Percentiles rank a stretch among this genome's conserved stretches.
Evolutionary conservation across 2,888 invertebrate species (phyloP).

Genomic region (Plagodis pulveraria): DNA sequence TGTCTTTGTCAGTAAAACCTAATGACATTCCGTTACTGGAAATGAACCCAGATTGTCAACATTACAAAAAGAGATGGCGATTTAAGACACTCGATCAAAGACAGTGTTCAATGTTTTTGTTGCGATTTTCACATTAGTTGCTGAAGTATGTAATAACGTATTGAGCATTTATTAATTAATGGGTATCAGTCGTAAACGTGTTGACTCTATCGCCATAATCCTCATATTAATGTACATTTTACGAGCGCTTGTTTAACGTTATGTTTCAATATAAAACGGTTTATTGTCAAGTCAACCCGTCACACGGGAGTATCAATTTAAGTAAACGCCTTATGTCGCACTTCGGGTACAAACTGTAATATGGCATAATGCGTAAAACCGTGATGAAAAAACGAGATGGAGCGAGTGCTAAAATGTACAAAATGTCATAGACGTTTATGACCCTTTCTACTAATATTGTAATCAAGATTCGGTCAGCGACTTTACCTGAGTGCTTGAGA

Average conservation of each 20-base stretch:
- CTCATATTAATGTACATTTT: slow-evolving; percentile 32
- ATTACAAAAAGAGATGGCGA: background rate
- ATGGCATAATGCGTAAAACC: too few species aligned
- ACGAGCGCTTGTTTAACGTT: slow-evolving; percentile 30
- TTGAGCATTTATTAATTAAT: slow-evolving; percentile 33
- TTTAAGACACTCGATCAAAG: background rate
- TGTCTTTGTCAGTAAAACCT: too few species aligned
- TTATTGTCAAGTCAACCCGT: slow-evolving; percentile 16
- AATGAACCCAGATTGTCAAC: too few species aligned
- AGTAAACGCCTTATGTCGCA: background rate
- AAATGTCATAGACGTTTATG: too few species aligned
- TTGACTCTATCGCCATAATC: slow-evolving; percentile 29
- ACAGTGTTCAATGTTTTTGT: background rate
- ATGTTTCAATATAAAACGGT: slow-evolving; percentile 32
- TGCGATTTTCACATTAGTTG: too few species aligned
- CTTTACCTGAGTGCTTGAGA: too few species aligned
- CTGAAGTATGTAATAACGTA: background rate
- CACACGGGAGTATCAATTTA: slow-evolving; percentile 1
- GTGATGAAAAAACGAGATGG: too few species aligned
- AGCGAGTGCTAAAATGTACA: too few species aligned
- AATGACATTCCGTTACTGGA: too few species aligned
- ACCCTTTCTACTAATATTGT: too few species aligned
- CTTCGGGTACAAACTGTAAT: too few species aligned
- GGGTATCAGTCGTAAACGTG: slow-evolving; percentile 31
- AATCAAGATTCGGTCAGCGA: too few species aligned